Conservation (phyloP, 2,113 vertebrate species). For the Sebastes fasciatus region DNA sequence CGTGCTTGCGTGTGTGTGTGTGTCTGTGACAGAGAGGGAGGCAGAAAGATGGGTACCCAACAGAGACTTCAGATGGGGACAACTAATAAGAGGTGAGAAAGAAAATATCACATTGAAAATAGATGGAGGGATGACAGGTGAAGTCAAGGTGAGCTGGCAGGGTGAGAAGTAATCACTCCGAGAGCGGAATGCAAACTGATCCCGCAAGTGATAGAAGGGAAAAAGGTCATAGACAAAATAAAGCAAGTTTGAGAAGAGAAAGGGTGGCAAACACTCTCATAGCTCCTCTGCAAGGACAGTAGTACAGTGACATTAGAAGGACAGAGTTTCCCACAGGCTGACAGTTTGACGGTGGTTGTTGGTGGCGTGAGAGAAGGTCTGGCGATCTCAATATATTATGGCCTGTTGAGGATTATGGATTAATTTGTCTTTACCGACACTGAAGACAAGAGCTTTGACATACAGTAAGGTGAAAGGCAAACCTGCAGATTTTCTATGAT, state of each 20-base stretch:
- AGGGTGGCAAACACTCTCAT: constrained; percentile 37
- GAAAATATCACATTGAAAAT: constrained; percentile 75
- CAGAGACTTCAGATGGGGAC: constrained; percentile 66
- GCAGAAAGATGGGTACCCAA: constrained; percentile 39
- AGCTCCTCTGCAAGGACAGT: constrained; percentile 14
- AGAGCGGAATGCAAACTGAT: constrained; percentile 73
- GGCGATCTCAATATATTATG: neutral
- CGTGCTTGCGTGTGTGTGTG: neutral
- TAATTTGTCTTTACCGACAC: constrained; percentile 26
- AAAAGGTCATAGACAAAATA: constrained; percentile 69
- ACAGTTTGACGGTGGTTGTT: constrained; percentile 38
- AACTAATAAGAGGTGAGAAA: constrained; percentile 77
- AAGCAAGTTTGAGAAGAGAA: constrained; percentile 59
- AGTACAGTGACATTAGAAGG: constrained; percentile 3
- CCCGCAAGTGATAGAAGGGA: constrained; percentile 63
- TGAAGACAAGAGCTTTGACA: neutral
- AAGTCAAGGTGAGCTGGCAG: constrained; percentile 81
- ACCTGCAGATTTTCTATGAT: neutral
- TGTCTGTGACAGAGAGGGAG: constrained; percentile 18
- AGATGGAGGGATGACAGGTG: constrained; percentile 82
- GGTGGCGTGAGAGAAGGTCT: neutral
- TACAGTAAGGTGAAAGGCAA: neutral
- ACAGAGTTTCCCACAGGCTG: constrained; percentile 19
- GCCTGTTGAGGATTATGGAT: constrained; percentile 9
- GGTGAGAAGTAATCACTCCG: constrained; percentile 83